Evolutionary conservation across 2,797 vertebrate genomes (phyloP).

Genomic region (Schizopygopsis malacanthus): DNA sequence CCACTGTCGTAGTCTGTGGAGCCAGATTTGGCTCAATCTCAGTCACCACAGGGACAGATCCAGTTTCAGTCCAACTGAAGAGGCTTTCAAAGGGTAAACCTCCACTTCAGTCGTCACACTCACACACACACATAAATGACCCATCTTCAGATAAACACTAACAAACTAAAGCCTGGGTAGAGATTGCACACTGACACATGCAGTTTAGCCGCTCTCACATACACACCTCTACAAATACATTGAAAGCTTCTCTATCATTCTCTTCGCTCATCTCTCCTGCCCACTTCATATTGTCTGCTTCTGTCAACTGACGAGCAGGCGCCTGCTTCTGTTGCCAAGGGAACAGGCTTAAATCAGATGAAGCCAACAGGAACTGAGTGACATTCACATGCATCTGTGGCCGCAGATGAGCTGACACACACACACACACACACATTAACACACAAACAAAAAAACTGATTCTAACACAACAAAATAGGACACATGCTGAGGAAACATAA

Average conservation of each 20-base stretch:
- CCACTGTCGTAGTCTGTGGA: constrained; percentile 27
- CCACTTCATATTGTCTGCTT: constrained; percentile 64
- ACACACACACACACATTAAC: constrained; percentile 46
- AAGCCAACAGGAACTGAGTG: constrained; percentile 57
- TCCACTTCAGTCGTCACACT: background rate
- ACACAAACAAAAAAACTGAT: constrained; percentile 49
- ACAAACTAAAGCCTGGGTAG: background rate
- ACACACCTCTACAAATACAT: constrained; percentile 25
- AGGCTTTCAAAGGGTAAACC: constrained; percentile 33
- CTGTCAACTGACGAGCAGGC: constrained; percentile 60
- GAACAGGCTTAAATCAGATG: constrained; percentile 64
- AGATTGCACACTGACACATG: background rate
- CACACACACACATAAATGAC: background rate
- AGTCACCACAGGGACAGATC: constrained; percentile 52
- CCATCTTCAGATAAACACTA: background rate
- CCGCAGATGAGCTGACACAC: constrained; percentile 47
- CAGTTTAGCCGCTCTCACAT: background rate
- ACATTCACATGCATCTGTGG: constrained; percentile 55
- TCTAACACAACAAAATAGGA: constrained; percentile 45
- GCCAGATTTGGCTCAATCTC: constrained; percentile 36
- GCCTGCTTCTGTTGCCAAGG: constrained; percentile 64
- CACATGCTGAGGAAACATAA: constrained; percentile 20
- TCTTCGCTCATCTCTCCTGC: constrained; percentile 56
- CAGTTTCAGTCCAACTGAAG: constrained; percentile 43
- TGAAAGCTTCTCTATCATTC: constrained; percentile 47